Conservation (phyloP, 2,888 invertebrate genomes). For the Adela reaumurella region DNA sequence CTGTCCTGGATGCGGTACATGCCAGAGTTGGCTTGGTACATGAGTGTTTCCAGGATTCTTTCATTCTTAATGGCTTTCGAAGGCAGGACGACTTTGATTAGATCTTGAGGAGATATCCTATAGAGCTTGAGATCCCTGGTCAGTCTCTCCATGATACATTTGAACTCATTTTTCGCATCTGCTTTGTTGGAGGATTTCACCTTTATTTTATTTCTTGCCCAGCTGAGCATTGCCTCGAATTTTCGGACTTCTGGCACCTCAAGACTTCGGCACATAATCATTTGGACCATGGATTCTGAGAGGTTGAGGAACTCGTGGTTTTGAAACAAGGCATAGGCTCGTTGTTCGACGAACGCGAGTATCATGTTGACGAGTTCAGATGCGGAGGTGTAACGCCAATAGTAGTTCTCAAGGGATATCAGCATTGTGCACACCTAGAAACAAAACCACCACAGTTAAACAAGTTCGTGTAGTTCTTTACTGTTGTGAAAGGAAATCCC, state of each 20-base stretch:
- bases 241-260: constrained; percentile 87
- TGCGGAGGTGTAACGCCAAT: constrained; percentile 93
- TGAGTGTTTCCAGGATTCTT: constrained; percentile 84
- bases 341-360: constrained; percentile 82
- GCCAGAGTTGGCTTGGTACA: constrained; percentile 90
- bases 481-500: too few species aligned
- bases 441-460: too few species aligned
- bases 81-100: constrained; percentile 88
- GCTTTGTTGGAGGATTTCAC: constrained; percentile 74
- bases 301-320: constrained; percentile 80
- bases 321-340: constrained; percentile 81
- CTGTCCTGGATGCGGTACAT: constrained; percentile 89
- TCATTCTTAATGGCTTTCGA: constrained; percentile 92
- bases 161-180: constrained; percentile 85
- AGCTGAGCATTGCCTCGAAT: constrained; percentile 89
- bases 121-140: constrained; percentile 85
- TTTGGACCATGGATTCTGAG: constrained; percentile 92
- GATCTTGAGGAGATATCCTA: constrained; percentile 87
- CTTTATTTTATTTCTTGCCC: constrained; percentile 84
- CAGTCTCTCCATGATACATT: constrained; percentile 89
- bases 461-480: too few species aligned
- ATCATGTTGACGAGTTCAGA: constrained; percentile 94
- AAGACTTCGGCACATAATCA: constrained; percentile 89
- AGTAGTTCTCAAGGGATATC: constrained; percentile 88
- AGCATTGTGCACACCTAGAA: constrained; percentile 84